A percentile compares a stretch with the other conserved stretches of the same genome.
These are phyloP conservation scores for Rhagoletis pomonella DNA, from an alignment of 1,140 invertebrate genomes.

Conservation along the genomic window DNA sequence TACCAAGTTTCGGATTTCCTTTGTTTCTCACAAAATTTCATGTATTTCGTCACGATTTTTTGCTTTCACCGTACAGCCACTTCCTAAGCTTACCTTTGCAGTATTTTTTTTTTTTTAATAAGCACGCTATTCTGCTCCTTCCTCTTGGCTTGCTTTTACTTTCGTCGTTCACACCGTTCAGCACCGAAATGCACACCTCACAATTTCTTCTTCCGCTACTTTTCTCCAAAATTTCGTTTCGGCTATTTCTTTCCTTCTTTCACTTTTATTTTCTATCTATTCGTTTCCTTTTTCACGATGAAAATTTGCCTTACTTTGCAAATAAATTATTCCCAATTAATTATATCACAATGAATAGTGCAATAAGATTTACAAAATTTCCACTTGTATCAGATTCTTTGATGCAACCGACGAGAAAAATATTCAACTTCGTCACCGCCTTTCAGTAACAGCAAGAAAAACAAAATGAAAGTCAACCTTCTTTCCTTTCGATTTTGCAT, in stretches of 20 bases:
- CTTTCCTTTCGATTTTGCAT: constrained; percentile 42
- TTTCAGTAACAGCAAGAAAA: constrained; percentile 56
- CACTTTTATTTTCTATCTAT: constrained; percentile 10
- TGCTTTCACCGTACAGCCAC: constrained; percentile 29
- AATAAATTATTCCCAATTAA: neutral
- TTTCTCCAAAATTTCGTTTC: constrained; percentile 30
- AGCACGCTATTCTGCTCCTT: constrained; percentile 36
- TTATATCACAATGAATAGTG: neutral
- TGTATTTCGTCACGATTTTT: constrained; percentile 31
- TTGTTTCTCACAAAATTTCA: constrained; percentile 42
- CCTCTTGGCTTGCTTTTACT: constrained; percentile 47
- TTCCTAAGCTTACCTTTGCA: constrained; percentile 42
- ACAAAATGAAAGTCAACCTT: constrained; percentile 57
- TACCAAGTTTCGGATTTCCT: constrained; percentile 19
- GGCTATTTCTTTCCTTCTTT: constrained; percentile 44
- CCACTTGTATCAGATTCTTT: constrained; percentile 19
- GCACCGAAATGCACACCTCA: constrained; percentile 49
- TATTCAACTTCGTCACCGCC: constrained; percentile 1
- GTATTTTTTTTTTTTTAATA: constrained; percentile 6
- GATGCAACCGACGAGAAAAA: neutral
- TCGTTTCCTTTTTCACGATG: constrained; percentile 28
- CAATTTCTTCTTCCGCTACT: constrained; percentile 34
- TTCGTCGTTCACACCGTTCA: constrained; percentile 33
- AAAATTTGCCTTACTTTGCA: neutral
- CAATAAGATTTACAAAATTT: constrained; percentile 4